Evolutionary conservation across 2,113 vertebrate species (phyloP).

Genomic region (Blennius ocellaris): DNA sequence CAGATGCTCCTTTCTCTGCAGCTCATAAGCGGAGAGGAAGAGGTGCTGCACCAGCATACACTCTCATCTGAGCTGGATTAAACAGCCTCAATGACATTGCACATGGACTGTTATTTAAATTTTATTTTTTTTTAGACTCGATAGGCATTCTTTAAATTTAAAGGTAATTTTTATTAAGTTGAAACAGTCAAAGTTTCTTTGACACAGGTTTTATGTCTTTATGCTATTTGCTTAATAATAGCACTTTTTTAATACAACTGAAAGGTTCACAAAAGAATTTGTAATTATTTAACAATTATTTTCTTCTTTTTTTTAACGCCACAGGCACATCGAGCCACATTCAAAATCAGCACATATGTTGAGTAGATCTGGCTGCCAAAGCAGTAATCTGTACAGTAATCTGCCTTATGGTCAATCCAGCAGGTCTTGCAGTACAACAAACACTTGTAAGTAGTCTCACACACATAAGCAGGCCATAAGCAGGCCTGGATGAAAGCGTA

Average conservation of each 20-base stretch:
- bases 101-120: conserved; percentile 47
- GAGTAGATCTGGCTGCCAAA: not conserved
- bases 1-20: conserved; percentile 79
- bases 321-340: not conserved
- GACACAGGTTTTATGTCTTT: conserved; percentile 9
- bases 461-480: too few species aligned
- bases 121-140: conserved; percentile 57
- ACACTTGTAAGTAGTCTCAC: conserved; percentile 4
- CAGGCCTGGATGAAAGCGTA: not conserved
- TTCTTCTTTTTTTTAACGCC: not conserved
- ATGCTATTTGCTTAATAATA: not conserved
- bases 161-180: conserved; percentile 29
- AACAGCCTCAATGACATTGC: conserved; percentile 51
- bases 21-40: conserved; percentile 62
- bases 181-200: conserved; percentile 37
- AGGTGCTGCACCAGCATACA: conserved; percentile 55
- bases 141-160: conserved; percentile 41
- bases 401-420: not conserved
- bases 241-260: conserved; percentile 13
- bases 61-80: conserved; percentile 65
- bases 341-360: conserved; percentile 1
- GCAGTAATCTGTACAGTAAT: conserved; percentile 17
- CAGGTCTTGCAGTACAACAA: conserved; percentile 3
- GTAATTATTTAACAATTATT: too few species aligned
- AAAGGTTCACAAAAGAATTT: conserved; percentile 25